These are phyloP conservation scores for Zhuqinia jingwanae DNA, from an alignment of 2,888 invertebrate genomes.

Conservation along the genomic window DNA sequence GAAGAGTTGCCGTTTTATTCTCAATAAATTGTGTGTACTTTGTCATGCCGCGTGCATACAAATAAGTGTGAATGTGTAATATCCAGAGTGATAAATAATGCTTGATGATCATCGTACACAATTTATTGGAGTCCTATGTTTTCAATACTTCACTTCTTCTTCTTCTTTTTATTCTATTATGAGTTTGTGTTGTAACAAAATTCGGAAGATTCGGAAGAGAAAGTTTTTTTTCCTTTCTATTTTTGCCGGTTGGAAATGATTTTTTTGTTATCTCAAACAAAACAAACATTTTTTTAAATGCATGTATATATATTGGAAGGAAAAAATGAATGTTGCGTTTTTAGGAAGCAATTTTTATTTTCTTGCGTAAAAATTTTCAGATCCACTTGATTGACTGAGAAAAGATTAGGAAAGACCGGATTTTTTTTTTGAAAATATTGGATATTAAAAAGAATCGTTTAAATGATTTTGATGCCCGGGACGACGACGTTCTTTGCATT, in stretches of 20 bases:
- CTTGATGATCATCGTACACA: conserved; percentile 10
- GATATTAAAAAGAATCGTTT: conserved; percentile 30
- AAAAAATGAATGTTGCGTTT: too few species aligned
- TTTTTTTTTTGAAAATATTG: too few species aligned
- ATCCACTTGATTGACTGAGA: conserved; percentile 17
- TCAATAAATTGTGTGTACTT: conserved; percentile 59
- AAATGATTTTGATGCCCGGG: too few species aligned
- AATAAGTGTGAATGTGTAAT: conserved; percentile 58
- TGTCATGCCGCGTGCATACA: conserved; percentile 52
- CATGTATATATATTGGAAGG: too few species aligned
- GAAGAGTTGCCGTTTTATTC: conserved; percentile 44
- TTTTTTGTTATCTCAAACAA: conserved; percentile 37
- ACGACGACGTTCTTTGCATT: too few species aligned
- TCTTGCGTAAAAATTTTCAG: too few species aligned
- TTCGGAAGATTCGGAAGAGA: neutral
- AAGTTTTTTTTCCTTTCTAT: too few species aligned
- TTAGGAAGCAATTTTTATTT: too few species aligned
- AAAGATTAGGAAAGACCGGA: conserved; percentile 23
- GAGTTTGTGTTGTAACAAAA: neutral
- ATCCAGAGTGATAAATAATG: conserved; percentile 45
- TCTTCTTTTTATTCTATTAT: neutral
- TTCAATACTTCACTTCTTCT: neutral
- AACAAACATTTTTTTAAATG: too few species aligned
- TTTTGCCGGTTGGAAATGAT: neutral
- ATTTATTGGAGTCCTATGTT: conserved; percentile 36